phyloP scores from a whole-genome alignment of 2,888 invertebrate genomes.

The Mesorhabditis belari region DNA sequence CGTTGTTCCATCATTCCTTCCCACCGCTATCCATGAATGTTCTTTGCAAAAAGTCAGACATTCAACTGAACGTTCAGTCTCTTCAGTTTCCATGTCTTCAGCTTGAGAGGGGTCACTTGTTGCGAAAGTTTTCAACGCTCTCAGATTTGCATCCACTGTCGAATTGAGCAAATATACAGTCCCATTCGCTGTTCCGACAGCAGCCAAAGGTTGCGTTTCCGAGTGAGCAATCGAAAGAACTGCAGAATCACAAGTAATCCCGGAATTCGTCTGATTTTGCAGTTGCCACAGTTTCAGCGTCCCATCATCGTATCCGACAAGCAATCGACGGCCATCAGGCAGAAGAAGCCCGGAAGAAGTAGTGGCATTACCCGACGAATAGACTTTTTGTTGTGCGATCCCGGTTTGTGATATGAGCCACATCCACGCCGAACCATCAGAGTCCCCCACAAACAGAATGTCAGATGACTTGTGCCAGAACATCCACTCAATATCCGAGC shows the following conservation, averaged over 20 bases:
- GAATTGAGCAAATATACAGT: neutral
- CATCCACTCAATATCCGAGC: slow-evolving; percentile 66
- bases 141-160: too few species aligned
- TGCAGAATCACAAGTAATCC: neutral
- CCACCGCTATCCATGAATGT: slow-evolving; percentile 64
- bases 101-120: too few species aligned
- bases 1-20: slow-evolving; percentile 72
- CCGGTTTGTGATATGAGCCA: slow-evolving; percentile 68
- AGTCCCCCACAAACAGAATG: slow-evolving; percentile 74
- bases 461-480: slow-evolving; percentile 78
- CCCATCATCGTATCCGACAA: slow-evolving; percentile 68
- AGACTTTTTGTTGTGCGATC: slow-evolving; percentile 16
- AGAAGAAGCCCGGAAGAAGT: slow-evolving; percentile 66
- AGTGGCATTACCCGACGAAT: slow-evolving; percentile 58
- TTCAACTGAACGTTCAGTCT: slow-evolving; percentile 2
- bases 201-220: neutral
- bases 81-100: neutral
- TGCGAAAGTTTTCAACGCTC: too few species aligned
- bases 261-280: neutral
- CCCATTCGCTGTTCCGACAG: slow-evolving; percentile 5
- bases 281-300: slow-evolving; percentile 43
- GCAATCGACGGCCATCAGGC: slow-evolving; percentile 65
- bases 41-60: neutral
- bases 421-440: slow-evolving; percentile 77
- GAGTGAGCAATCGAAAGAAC: neutral